Percentiles rank a stretch among this genome's conserved stretches.
Conservation (phyloP, 2,113 vertebrate genomes). For the Cyphomyrus plagiostoma region DNA sequence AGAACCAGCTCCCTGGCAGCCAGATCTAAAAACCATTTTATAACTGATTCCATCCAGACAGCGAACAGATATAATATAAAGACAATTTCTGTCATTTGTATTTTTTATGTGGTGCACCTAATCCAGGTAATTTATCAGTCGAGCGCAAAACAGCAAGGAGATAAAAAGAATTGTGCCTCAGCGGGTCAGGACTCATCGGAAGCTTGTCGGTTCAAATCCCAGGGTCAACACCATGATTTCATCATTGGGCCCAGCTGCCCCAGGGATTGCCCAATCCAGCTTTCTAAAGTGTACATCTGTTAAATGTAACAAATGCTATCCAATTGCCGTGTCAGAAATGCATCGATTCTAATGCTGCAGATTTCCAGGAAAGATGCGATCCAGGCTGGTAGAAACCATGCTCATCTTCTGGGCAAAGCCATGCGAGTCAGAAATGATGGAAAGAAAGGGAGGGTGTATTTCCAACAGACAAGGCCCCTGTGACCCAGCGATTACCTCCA, state of each 20-base stretch:
- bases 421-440: background rate
- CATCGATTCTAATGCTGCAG: background rate
- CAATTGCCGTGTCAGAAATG: background rate
- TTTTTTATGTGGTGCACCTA: too few relatives aligned
- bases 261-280: too few relatives aligned
- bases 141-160: too few relatives aligned
- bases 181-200: too few relatives aligned
- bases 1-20: background rate
- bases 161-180: too few relatives aligned
- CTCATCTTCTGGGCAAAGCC: background rate
- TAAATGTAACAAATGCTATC: too few relatives aligned
- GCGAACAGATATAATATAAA: background rate
- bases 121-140: too few relatives aligned
- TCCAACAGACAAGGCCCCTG: slow-evolving; percentile 11
- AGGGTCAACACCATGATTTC: too few relatives aligned
- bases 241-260: too few relatives aligned
- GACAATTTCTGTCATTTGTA: background rate
- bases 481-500: slow-evolving; percentile 38
- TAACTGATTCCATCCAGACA: background rate
- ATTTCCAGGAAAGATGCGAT: background rate
- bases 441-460: background rate
- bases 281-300: too few relatives aligned
- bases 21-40: background rate
- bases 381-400: background rate
- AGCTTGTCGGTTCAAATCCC: too few relatives aligned